A percentile compares a stretch with the other conserved stretches of the same genome.
Conservation (phyloP, 2,797 vertebrate species). For the Falco berigora region DNA sequence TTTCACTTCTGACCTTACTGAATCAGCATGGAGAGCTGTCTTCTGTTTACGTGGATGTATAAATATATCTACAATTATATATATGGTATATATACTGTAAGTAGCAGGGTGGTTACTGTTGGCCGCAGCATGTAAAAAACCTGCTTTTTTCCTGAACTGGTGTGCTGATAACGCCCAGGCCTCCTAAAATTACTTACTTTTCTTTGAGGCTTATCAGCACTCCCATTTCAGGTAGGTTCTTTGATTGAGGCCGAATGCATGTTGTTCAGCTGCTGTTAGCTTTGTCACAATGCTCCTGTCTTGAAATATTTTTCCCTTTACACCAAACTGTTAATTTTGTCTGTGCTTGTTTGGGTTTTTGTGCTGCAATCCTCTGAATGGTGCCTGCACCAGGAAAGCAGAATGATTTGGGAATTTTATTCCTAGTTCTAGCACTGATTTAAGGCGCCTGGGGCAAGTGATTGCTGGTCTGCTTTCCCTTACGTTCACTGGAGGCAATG, state of each 20-base stretch:
- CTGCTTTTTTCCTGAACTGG: background rate
- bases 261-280: background rate
- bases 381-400: background rate
- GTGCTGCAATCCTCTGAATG: background rate
- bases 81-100: background rate
- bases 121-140: background rate
- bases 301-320: background rate
- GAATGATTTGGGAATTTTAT: conserved; percentile 10
- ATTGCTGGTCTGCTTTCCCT: background rate
- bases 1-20: background rate
- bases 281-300: background rate
- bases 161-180: background rate
- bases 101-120: background rate
- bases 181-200: background rate
- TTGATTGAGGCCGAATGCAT: background rate
- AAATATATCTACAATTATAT: background rate
- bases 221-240: background rate
- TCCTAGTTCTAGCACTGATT: background rate
- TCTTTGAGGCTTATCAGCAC: background rate
- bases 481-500: background rate
- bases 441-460: background rate
- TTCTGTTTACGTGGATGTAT: background rate
- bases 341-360: background rate
- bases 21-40: background rate
- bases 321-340: background rate